These are phyloP conservation scores for Nymphicus hollandicus DNA, from an alignment of 2,113 vertebrate species.

Conservation along the genomic window DNA sequence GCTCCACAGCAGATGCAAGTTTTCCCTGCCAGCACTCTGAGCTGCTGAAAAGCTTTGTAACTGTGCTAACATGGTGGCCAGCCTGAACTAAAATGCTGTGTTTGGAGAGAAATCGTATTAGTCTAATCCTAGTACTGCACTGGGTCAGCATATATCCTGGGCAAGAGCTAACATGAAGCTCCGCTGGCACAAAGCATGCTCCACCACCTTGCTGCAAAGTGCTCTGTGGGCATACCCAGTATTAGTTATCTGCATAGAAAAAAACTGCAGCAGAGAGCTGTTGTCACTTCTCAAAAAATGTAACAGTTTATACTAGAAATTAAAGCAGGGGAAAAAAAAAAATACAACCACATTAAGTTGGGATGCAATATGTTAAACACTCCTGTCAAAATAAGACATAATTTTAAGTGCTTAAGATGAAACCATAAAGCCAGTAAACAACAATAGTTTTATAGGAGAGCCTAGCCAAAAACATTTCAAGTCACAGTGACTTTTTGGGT, in stretches of 20 bases:
- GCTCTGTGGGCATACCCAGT: rapidly evolving
- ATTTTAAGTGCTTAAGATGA: background rate
- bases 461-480: background rate
- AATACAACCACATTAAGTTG: background rate
- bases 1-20: background rate
- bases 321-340: background rate
- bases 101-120: background rate
- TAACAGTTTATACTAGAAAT: background rate
- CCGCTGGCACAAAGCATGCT: background rate
- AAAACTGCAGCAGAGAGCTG: background rate
- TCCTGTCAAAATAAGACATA: background rate
- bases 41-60: background rate
- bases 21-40: background rate
- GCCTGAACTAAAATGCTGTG: background rate
- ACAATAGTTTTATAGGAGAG: background rate
- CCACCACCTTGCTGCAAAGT: background rate
- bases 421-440: background rate
- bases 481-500: background rate
- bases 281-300: background rate
- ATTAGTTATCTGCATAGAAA: background rate
- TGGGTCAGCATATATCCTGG: background rate
- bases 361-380: background rate
- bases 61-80: background rate
- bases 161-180: background rate
- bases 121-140: background rate